Evolutionary conservation across 2,797 vertebrate genomes (phyloP), one percentile per base, ranked within the genome.

Genomic region (Acropternis orthonyx): DNA sequence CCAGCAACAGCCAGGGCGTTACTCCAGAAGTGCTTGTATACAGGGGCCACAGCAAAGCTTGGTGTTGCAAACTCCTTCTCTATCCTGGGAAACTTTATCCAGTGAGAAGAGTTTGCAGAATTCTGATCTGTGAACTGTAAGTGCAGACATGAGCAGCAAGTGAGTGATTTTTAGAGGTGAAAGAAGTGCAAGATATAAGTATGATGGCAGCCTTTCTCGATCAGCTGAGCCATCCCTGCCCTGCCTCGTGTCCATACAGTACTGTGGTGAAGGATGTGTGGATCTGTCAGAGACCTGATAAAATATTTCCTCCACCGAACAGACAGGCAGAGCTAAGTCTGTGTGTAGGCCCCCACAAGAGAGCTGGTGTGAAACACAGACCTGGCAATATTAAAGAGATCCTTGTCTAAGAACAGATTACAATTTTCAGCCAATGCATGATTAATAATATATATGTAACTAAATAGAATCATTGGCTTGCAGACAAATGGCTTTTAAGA

Each of bases 401-500:
- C 79, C 30, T 65, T 74, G 23, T 63, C 62, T 52, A 61, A 90
- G 77, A 93, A 85, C 18, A 87, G 43, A 54, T 85, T 22, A 68
- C 0, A 2, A 61, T 87, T 92, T 93, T 58, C 72, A 87, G 75
- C 27, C 54, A 80, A 63, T 77, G 61, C 3, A 80, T 77, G 85
- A 89, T 89, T 65, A 93, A 76, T 65, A 67, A 24, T 54, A 82
- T 39, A 67, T 74, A 1, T 43, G 24, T 34, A 87, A 85, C 71
- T 46, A 82, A 85, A 89, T 5, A 94, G 92, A 82, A 92, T 89
- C 8, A 44, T 0, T 93, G 68, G 52, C 72, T 92, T 85, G 44
- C 56, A 80, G 68, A 77, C 65, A 88, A 88, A 89, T 28, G n/a
- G 22, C 68, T 94, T 85, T 95, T 91, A 91, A 89, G 84, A 72